Evolutionary conservation across 2,113 vertebrate species (phyloP).

Genomic region (Gobio gobio): DNA sequence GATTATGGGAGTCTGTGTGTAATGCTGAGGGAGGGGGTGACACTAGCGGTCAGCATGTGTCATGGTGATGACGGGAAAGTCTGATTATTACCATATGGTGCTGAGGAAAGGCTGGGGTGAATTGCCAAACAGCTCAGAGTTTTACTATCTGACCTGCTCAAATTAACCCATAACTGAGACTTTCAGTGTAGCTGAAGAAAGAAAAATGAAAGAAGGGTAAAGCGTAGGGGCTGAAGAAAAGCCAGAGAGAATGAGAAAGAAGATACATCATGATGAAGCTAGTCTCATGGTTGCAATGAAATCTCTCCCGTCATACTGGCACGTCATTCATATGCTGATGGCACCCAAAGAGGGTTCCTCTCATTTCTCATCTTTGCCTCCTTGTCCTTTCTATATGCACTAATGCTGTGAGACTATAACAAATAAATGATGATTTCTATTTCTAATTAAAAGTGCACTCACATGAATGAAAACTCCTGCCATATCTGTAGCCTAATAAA

Average conservation of each 20-base stretch:
- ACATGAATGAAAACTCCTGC: not conserved
- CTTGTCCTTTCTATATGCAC: not conserved
- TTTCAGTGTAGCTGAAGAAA: not conserved
- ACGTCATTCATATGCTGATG: not conserved
- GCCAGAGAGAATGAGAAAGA: not conserved
- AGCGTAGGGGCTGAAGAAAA: not conserved
- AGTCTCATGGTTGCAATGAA: not conserved
- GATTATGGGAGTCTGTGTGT: not conserved
- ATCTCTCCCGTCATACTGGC: constrained; percentile 1
- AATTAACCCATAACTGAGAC: not conserved
- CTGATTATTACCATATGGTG: constrained; percentile 31
- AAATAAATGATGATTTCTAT: not conserved
- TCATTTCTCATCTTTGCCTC: not conserved
- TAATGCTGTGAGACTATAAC: not conserved
- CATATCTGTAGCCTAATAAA: not conserved
- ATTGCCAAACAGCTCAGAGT: not conserved
- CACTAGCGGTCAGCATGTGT: constrained; percentile 64
- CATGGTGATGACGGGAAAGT: constrained; percentile 51
- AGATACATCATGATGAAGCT: not conserved
- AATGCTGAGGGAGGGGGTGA: constrained; percentile 10
- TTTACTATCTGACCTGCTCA: not conserved
- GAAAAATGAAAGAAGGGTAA: not conserved
- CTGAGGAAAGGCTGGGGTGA: not conserved
- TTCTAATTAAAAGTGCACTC: not conserved
- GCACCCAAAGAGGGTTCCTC: not conserved